Percentiles rank a stretch among this genome's conserved stretches.
phyloP scores from a whole-genome alignment of 2,113 vertebrate species.

The Rattus rattus region DNA sequence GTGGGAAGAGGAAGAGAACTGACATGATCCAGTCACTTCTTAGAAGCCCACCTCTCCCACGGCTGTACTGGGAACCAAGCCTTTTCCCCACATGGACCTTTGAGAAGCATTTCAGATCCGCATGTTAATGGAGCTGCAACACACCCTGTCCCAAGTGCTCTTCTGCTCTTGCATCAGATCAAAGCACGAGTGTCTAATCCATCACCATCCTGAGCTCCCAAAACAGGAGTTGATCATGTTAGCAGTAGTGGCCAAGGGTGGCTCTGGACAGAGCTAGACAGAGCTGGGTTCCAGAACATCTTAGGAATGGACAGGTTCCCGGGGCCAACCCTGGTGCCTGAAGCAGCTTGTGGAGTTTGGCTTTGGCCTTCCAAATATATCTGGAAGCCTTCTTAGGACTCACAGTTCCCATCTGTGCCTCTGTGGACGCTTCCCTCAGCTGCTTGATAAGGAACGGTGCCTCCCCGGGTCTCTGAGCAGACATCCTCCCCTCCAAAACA shows the following conservation, averaged over 20 bases:
- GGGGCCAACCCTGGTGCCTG: not conserved
- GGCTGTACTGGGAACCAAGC: not conserved
- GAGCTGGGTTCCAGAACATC: not conserved
- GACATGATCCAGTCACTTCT: not conserved
- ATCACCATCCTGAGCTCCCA: not conserved
- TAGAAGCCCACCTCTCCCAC: not conserved
- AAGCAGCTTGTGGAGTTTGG: not conserved
- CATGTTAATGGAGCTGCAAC: rapidly evolving
- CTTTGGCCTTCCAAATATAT: constrained; percentile 38
- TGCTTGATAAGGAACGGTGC: constrained; percentile 53
- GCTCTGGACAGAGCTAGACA: not conserved
- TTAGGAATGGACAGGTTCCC: not conserved
- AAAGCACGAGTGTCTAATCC: not conserved
- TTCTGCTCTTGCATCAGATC: not conserved
- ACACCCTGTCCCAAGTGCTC: not conserved
- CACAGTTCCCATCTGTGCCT: constrained; percentile 39
- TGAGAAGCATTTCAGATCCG: not conserved
- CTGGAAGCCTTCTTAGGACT: constrained; percentile 37
- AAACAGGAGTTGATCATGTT: not conserved
- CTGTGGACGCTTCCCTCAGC: constrained; percentile 26
- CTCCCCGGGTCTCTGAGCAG: constrained; percentile 34
- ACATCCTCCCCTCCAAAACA: constrained; percentile 39
- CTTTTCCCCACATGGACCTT: too few relatives aligned
- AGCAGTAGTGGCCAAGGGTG: not conserved
- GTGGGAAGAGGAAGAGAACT: not conserved